A percentile compares a stretch with the other conserved stretches of the same genome.
These are phyloP conservation scores for Netelia virgata DNA, from an alignment of 2,888 invertebrate species.

Conservation along the genomic window DNA sequence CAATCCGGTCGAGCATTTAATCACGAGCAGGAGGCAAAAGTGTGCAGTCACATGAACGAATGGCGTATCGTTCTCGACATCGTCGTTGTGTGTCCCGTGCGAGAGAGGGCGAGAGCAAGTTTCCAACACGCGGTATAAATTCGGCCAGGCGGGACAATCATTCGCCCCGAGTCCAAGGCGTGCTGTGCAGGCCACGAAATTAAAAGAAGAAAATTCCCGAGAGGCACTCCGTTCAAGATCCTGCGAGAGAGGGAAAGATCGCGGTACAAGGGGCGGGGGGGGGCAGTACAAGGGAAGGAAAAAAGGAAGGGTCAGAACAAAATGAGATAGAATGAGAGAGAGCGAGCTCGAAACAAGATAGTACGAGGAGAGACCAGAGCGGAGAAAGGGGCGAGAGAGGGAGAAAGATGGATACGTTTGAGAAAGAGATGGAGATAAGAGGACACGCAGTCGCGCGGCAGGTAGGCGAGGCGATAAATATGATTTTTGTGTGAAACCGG, in stretches of 20 bases:
- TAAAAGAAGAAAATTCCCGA: constrained; percentile 67
- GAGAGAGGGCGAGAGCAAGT: constrained; percentile 73
- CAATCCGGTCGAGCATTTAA: constrained; percentile 71
- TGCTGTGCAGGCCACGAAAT: constrained; percentile 68
- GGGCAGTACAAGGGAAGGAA: constrained; percentile 59
- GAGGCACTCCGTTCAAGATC: constrained; percentile 50
- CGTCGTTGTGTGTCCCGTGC: constrained; percentile 62
- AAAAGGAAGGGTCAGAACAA: constrained; percentile 57
- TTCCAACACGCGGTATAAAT: constrained; percentile 81
- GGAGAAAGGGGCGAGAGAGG: constrained; percentile 27
- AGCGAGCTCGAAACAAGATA: constrained; percentile 55
- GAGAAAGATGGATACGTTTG: constrained; percentile 61
- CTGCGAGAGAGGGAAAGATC: constrained; percentile 55
- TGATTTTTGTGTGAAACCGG: constrained; percentile 82
- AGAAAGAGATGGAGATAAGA: constrained; percentile 71
- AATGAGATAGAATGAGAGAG: constrained; percentile 28
- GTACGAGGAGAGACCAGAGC: constrained; percentile 9
- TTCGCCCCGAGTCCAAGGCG: constrained; percentile 72
- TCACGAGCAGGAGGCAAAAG: constrained; percentile 68
- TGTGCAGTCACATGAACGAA: constrained; percentile 33
- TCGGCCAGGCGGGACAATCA: constrained; percentile 81
- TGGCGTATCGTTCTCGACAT: constrained; percentile 54
- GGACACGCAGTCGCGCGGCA: constrained; percentile 73
- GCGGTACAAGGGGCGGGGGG: constrained; percentile 72
- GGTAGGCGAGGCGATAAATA: constrained; percentile 81